These are phyloP conservation scores for Eleginops maclovinus DNA, from an alignment of 2,113 vertebrate species.

Conservation along the genomic window DNA sequence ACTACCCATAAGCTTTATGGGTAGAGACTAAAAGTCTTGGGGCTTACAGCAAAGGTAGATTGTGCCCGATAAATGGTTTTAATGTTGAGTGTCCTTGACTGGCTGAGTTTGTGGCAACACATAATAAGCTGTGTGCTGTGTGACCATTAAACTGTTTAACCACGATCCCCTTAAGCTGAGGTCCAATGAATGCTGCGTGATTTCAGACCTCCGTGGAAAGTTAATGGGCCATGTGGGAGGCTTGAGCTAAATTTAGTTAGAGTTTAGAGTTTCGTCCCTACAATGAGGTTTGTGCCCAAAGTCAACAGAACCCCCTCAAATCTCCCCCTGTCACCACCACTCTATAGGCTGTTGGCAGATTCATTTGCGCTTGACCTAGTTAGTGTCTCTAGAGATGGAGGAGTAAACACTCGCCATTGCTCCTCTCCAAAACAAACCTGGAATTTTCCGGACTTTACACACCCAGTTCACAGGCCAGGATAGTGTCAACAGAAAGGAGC, in stretches of 20 bases:
- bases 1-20: too few relatives aligned
- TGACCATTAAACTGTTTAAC: conserved; percentile 68
- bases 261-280: conserved; percentile 57
- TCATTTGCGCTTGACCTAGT: conserved; percentile 80
- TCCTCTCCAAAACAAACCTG: conserved; percentile 61
- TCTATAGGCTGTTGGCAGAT: conserved; percentile 73
- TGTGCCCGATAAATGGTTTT: conserved; percentile 46
- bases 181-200: conserved; percentile 29
- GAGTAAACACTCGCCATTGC: conserved; percentile 71
- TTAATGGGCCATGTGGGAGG: conserved; percentile 59
- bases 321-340: conserved; percentile 42
- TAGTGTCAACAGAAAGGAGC: conserved; percentile 10
- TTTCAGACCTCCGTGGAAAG: conserved; percentile 54
- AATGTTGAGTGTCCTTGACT: conserved; percentile 52
- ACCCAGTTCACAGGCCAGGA: conserved; percentile 31
- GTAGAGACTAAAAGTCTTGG: not conserved
- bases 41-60: conserved; percentile 39
- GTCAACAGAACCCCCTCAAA: conserved; percentile 46
- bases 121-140: conserved; percentile 61
- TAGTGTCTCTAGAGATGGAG: conserved; percentile 68
- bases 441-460: conserved; percentile 74
- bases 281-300: conserved; percentile 58
- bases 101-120: conserved; percentile 54
- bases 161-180: conserved; percentile 42
- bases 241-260: conserved; percentile 63